Conservation (phyloP, 2,113 vertebrate genomes). For the Lontra canadensis region DNA sequence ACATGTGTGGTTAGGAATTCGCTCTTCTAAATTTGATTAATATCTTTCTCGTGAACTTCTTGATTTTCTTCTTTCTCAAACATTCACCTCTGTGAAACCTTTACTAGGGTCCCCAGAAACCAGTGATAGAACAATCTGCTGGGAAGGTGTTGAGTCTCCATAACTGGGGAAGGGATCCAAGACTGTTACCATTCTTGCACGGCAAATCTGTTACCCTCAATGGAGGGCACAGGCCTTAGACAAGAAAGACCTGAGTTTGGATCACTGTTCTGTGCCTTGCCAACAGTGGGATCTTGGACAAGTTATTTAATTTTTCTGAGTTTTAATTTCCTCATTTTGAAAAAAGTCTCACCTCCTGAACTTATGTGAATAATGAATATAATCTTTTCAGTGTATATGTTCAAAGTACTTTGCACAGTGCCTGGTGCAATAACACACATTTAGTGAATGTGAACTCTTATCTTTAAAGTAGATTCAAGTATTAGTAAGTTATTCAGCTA, state of each 20-base stretch:
- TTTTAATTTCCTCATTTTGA: conserved; percentile 18
- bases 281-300: not conserved
- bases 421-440: not conserved
- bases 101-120: not conserved
- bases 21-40: not conserved
- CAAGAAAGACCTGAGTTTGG: not conserved
- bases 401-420: not conserved
- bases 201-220: accelerated
- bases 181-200: accelerated
- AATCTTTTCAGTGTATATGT: not conserved
- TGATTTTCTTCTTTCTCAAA: not conserved
- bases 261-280: not conserved
- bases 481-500: not conserved
- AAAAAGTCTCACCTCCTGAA: not conserved
- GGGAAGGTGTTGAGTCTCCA: not conserved
- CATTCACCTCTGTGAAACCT: not conserved
- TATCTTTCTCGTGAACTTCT: conserved; percentile 5
- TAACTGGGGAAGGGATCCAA: not conserved
- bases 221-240: not conserved
- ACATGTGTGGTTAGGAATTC: not conserved
- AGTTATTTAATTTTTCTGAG: not conserved
- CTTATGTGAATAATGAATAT: not conserved
- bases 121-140: not conserved
- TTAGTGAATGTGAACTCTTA: not conserved
- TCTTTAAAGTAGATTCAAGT: not conserved